phyloP scores from a whole-genome alignment of 1,140 invertebrate genomes.

The Zaprionus capensis region DNA sequence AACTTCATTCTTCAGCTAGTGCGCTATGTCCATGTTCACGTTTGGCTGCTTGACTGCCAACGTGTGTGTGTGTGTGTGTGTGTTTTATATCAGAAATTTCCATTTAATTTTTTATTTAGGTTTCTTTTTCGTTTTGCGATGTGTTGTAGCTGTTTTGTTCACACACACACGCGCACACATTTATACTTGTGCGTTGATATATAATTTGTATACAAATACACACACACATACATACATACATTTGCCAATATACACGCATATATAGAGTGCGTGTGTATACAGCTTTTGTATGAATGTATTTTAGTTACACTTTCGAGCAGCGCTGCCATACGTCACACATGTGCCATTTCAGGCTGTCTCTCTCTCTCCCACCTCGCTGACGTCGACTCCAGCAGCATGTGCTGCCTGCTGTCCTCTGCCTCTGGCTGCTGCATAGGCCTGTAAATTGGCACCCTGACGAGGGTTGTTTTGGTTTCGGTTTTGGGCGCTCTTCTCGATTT shows the following conservation, averaged over 20 bases:
- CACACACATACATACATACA: background rate
- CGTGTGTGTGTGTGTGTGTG: conserved; percentile 29
- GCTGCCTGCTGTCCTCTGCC: background rate
- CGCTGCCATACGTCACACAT: conserved; percentile 60
- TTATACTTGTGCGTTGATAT: background rate
- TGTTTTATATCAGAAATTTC: conserved; percentile 81
- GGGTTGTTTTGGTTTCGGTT: conserved; percentile 55
- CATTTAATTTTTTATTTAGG: conserved; percentile 82
- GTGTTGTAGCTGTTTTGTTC: conserved; percentile 48
- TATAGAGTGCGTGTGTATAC: background rate
- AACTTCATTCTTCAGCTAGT: conserved; percentile 54
- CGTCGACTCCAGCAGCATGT: conserved; percentile 5
- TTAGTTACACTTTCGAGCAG: conserved; percentile 71
- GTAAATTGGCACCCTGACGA: conserved; percentile 58
- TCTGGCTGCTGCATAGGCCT: conserved; percentile 55
- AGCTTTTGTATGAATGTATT: conserved; percentile 38
- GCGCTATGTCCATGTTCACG: conserved; percentile 46
- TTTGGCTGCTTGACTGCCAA: conserved; percentile 39
- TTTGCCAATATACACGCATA: background rate
- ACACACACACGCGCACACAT: background rate
- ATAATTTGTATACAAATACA: background rate
- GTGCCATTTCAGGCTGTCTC: conserved; percentile 30
- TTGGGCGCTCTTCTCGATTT: conserved; percentile 31
- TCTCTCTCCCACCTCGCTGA: background rate
- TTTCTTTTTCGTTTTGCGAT: conserved; percentile 70